A percentile compares a stretch with the other conserved stretches of the same genome.
Conservation (phyloP, 37 sponge, comb jelly and placozoan species). For the Theonella swinhoei region DNA sequence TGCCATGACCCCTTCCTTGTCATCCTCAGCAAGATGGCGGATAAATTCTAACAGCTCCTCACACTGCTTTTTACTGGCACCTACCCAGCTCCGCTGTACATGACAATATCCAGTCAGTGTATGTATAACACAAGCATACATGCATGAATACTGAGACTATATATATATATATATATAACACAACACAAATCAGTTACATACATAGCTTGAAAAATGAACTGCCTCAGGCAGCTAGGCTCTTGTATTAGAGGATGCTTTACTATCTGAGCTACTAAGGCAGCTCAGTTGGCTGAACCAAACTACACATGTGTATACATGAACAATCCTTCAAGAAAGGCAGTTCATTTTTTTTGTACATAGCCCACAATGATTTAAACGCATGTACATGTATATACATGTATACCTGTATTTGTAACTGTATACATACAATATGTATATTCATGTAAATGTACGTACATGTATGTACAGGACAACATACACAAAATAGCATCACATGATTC, state of each 20-base stretch:
- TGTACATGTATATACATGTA: too few relatives aligned
- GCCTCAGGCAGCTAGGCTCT: too few relatives aligned
- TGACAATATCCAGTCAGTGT: neutral
- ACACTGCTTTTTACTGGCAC: slow-evolving; percentile 81
- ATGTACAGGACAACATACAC: neutral
- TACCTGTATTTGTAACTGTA: neutral
- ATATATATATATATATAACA: neutral
- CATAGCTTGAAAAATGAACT: too few relatives aligned
- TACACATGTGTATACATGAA: too few relatives aligned
- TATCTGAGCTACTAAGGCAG: too few relatives aligned
- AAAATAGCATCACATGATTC: neutral
- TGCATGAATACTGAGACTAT: neutral
- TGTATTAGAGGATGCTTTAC: too few relatives aligned
- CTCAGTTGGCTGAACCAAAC: too few relatives aligned
- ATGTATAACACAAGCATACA: neutral
- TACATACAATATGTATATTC: too few relatives aligned
- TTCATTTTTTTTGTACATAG: too few relatives aligned
- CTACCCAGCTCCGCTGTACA: slow-evolving; percentile 88
- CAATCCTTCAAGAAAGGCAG: too few relatives aligned
- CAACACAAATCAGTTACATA: neutral
- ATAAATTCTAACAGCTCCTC: slow-evolving; percentile 98
- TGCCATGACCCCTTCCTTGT: slow-evolving; percentile 98
- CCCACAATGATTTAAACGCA: too few relatives aligned
- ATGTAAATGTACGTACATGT: too few relatives aligned
- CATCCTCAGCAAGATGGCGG: slow-evolving; percentile 97